Percentiles rank a stretch among this genome's conserved stretches.
Evolutionary conservation across 2,113 vertebrate species (phyloP).

Genomic region (Crotalus viridis): DNA sequence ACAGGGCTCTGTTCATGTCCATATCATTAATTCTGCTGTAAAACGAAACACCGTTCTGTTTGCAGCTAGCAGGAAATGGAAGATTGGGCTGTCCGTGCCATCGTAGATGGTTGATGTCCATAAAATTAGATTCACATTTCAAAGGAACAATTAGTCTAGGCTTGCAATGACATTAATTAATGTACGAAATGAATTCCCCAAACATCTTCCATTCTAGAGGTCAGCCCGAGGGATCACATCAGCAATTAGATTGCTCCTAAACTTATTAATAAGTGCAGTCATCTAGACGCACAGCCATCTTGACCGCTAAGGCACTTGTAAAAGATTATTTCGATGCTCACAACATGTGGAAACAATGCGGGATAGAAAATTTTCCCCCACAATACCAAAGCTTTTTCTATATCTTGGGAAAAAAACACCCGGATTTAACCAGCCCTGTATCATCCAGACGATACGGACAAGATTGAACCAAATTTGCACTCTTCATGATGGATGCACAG

Average conservation of each 20-base stretch:
- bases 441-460: neutral
- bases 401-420: neutral
- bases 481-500: no score
- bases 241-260: neutral
- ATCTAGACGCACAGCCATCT: neutral
- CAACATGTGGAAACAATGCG: neutral
- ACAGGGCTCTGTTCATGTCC: neutral
- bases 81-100: neutral
- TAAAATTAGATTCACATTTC: neutral
- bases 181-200: neutral
- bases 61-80: no score
- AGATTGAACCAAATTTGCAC: no score
- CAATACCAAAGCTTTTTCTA: neutral
- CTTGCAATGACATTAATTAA: neutral
- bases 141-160: neutral
- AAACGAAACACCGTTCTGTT: neutral
- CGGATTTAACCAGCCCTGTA: neutral
- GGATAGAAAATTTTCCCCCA: neutral
- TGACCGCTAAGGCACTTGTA: neutral
- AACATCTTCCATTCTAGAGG: constrained; percentile 16
- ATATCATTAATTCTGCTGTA: neutral
- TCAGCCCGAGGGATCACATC: constrained; percentile 17
- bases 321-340: neutral
- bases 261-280: constrained; percentile 55
- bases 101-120: neutral